These are phyloP conservation scores for Lithophane socia DNA, from an alignment of 2,888 invertebrate genomes.

Conservation along the genomic window DNA sequence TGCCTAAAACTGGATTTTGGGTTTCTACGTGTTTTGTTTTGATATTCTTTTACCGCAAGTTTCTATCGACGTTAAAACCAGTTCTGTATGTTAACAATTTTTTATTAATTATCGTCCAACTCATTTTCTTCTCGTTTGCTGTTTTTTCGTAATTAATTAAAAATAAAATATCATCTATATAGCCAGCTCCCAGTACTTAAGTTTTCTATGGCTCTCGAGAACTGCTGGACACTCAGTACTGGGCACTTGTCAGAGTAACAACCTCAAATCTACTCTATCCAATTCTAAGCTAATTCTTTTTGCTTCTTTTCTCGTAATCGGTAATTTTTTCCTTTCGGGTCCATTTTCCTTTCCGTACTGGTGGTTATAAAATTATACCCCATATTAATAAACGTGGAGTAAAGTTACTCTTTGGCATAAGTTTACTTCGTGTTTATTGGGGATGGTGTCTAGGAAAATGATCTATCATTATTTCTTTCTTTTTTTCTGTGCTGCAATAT, in stretches of 20 bases:
- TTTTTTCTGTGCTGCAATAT: background rate
- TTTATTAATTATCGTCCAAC: background rate
- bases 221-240: too few relatives aligned
- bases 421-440: background rate
- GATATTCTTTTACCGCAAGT: slow-evolving; percentile 13
- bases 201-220: too few relatives aligned
- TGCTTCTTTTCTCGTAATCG: background rate
- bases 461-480: background rate
- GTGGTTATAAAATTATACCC: background rate
- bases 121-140: background rate
- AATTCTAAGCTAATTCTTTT: background rate
- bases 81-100: background rate
- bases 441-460: background rate
- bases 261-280: background rate
- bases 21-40: slow-evolving; percentile 28
- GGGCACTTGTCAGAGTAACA: background rate
- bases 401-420: background rate
- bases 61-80: background rate
- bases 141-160: background rate
- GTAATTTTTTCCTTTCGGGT: background rate
- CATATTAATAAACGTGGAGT: background rate
- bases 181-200: background rate
- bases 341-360: background rate
- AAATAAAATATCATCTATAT: background rate
- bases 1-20: background rate